phyloP scores from a whole-genome alignment of 1,140 invertebrate genomes.

The Drosophila setifemur region DNA sequence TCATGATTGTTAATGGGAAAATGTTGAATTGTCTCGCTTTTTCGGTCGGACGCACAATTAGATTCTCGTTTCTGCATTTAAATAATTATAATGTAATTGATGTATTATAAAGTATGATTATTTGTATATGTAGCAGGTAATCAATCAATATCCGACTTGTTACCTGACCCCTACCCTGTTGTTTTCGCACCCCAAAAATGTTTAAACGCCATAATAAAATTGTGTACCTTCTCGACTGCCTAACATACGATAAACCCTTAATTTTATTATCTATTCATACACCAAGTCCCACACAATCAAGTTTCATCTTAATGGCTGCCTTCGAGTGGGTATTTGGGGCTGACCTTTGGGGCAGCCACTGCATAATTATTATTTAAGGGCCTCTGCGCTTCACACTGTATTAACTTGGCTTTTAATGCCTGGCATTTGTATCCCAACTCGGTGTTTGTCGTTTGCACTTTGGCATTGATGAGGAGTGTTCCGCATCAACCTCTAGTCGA shows the following conservation, averaged over 20 bases:
- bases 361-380: constrained; percentile 29
- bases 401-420: constrained; percentile 13
- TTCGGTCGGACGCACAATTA: constrained; percentile 4
- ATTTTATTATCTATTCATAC: constrained; percentile 4
- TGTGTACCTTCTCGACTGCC: neutral
- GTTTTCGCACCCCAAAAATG: neutral
- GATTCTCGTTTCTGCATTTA: neutral
- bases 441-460: neutral
- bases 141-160: constrained; percentile 21
- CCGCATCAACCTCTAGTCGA: neutral
- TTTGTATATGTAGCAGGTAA: constrained; percentile 12
- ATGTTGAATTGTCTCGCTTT: neutral
- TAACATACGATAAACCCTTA: neutral
- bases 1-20: constrained; percentile 4
- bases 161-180: neutral
- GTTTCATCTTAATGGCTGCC: neutral
- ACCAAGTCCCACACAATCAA: neutral
- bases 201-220: neutral
- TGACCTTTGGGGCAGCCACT: constrained; percentile 7
- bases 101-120: neutral
- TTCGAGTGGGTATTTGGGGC: constrained; percentile 9
- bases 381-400: constrained; percentile 18
- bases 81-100: constrained; percentile 5
- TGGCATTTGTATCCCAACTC: neutral
- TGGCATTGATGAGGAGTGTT: neutral